These are phyloP conservation scores for Galeopsomyia nigrocyanea DNA, from an alignment of 2,888 invertebrate species.

Conservation along the genomic window DNA sequence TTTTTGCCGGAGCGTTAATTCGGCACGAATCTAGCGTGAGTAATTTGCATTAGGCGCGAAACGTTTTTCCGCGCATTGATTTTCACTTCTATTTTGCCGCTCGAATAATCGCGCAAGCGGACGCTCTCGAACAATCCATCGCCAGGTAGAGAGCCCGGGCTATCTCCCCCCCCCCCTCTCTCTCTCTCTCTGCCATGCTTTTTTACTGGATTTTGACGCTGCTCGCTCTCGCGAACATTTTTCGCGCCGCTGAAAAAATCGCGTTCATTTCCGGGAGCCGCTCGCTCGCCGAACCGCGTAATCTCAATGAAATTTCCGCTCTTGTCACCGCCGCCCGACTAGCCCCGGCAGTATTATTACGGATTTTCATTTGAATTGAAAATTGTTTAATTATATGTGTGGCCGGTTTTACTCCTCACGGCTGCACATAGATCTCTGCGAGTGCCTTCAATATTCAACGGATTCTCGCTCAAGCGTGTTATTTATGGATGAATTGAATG, in stretches of 20 bases:
- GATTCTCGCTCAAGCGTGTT: no score
- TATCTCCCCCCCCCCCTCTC: background rate
- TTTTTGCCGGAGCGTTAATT: conserved; percentile 20
- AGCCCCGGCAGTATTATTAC: background rate
- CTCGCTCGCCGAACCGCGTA: background rate
- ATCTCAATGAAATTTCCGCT: conserved; percentile 14
- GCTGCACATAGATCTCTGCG: background rate
- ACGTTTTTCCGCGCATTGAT: conserved; percentile 27
- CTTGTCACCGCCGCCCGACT: background rate
- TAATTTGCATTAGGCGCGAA: conserved; percentile 28
- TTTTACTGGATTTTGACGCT: conserved; percentile 4
- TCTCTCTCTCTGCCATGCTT: background rate
- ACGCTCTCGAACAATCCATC: background rate
- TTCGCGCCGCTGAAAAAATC: conserved; percentile 22
- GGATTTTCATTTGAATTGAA: conserved; percentile 17
- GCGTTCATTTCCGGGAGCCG: conserved; percentile 4
- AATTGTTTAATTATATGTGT: conserved; percentile 10
- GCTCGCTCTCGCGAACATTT: background rate
- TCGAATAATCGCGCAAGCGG: conserved; percentile 7
- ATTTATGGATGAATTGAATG: no score
- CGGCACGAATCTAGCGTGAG: conserved; percentile 21
- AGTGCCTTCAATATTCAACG: background rate
- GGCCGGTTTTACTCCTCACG: background rate
- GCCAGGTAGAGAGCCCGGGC: no score
- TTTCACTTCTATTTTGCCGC: conserved; percentile 27